A percentile compares a stretch with the other conserved stretches of the same genome.
Conservation (phyloP, 64 coral and sea anemone genomes). For the Pachyseris speciosa region DNA sequence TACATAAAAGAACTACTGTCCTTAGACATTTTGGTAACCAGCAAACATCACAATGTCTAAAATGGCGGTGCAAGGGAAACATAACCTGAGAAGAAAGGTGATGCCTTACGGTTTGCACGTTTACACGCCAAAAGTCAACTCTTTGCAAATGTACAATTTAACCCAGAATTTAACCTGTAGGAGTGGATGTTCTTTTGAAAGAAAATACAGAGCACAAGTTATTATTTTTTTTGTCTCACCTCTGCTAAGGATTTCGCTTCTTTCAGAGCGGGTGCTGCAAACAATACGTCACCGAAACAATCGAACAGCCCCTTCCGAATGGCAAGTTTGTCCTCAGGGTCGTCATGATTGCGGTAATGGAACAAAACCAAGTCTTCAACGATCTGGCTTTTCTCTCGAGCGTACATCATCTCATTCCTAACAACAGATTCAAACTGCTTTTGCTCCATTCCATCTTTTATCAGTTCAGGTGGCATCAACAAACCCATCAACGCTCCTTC, state of each 20-base stretch:
- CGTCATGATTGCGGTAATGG: neutral
- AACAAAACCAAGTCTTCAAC: constrained; percentile 12
- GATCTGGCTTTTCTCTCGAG: neutral
- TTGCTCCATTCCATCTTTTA: neutral
- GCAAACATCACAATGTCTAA: too few relatives aligned
- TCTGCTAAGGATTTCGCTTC: constrained; percentile 23
- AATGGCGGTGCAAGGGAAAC: too few relatives aligned
- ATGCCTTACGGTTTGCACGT: too few relatives aligned
- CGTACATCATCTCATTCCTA: neutral
- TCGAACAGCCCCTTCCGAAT: constrained; percentile 8
- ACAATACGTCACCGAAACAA: neutral
- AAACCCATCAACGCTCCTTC: neutral
- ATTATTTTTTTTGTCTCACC: neutral
- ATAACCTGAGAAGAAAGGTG: too few relatives aligned
- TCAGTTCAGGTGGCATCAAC: neutral
- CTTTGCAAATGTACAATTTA: too few relatives aligned
- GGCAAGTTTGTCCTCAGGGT: neutral
- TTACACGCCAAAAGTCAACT: too few relatives aligned
- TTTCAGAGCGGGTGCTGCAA: neutral
- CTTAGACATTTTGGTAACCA: too few relatives aligned
- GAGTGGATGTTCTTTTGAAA: too few relatives aligned
- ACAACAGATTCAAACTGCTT: neutral
- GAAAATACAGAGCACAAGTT: neutral
- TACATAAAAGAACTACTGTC: too few relatives aligned
- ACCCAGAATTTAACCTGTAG: too few relatives aligned